phyloP scores from a whole-genome alignment of 2,113 vertebrate genomes.

The Odocoileus hemionus region DNA sequence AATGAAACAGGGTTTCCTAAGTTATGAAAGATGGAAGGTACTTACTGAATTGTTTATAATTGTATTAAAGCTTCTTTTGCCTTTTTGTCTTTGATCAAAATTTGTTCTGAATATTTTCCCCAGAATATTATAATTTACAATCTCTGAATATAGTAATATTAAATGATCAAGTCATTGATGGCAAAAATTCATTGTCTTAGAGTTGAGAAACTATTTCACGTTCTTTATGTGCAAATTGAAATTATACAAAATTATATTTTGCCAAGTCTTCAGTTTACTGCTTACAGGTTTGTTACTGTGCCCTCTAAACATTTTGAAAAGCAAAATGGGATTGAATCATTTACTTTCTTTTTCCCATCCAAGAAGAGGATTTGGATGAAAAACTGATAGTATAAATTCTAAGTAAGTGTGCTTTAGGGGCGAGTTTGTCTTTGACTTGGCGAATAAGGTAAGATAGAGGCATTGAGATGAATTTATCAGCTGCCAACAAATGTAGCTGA shows the following conservation, averaged over 20 bases:
- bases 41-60: constrained; percentile 27
- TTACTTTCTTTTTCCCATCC: neutral
- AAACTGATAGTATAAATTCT: neutral
- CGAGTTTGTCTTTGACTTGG: neutral
- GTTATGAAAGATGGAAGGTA: neutral
- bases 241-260: neutral
- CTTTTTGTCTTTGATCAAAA: neutral
- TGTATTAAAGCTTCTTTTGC: neutral
- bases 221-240: neutral
- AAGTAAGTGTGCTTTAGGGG: neutral
- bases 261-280: neutral
- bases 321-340: constrained; percentile 22
- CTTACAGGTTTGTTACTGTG: neutral
- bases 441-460: neutral
- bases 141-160: neutral
- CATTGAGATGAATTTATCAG: neutral
- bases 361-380: neutral
- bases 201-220: neutral
- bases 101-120: neutral
- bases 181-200: neutral
- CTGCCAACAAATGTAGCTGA: neutral
- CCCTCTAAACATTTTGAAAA: neutral
- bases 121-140: neutral
- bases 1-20: constrained; percentile 2
- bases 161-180: neutral